Conservation (phyloP, 2,797 vertebrate species). For the Hapalemur alaotrensis region DNA sequence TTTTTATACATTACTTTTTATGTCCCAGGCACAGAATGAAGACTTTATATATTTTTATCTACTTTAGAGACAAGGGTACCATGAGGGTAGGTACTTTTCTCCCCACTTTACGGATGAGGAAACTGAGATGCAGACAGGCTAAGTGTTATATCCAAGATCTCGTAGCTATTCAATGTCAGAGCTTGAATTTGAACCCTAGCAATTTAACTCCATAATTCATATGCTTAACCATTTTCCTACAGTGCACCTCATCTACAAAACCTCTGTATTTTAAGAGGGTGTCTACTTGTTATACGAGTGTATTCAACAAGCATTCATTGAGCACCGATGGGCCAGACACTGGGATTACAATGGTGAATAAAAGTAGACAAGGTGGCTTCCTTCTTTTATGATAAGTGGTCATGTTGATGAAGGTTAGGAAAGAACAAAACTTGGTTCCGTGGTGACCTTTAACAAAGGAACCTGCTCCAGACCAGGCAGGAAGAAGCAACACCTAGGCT, state of each 20-base stretch:
- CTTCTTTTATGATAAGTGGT: not conserved
- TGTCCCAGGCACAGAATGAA: not conserved
- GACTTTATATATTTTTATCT: not conserved
- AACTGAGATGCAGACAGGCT: not conserved
- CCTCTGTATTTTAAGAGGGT: not conserved
- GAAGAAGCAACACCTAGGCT: not conserved
- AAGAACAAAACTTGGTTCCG: not conserved
- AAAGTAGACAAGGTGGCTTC: not conserved
- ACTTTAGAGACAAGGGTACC: not conserved
- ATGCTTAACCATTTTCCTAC: not conserved
- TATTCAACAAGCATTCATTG: not conserved
- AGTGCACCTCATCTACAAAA: not conserved
- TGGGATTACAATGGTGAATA: not conserved
- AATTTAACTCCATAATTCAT: not conserved
- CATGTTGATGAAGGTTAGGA: not conserved
- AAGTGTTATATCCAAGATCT: not conserved
- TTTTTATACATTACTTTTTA: not conserved
- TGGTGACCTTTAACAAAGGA: not conserved
- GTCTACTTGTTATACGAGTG: not conserved
- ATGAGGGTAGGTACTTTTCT: not conserved
- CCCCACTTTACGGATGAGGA: not conserved
- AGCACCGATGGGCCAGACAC: not conserved
- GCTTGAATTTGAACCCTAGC: not conserved
- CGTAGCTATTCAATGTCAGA: not conserved
- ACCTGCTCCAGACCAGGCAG: not conserved